Evolutionary conservation across 2,113 vertebrate genomes (phyloP).

Genomic region (Mus spicilegus): DNA sequence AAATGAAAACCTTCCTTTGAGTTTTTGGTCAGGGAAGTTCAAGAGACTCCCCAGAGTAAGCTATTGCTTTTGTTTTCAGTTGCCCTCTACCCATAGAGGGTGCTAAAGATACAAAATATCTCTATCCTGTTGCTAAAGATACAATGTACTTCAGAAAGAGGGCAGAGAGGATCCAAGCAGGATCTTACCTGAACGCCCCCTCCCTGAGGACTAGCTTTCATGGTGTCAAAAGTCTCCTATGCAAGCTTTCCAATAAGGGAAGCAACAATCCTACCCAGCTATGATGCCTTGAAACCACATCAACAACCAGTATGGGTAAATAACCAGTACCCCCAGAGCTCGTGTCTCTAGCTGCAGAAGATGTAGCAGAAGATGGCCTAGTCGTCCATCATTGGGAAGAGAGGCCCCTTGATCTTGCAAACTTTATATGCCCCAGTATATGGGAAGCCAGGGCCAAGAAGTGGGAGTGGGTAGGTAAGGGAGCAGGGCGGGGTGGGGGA

Average conservation of each 20-base stretch:
- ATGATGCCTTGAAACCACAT: not conserved
- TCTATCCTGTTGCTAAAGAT: not conserved
- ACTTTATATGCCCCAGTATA: too few relatives aligned
- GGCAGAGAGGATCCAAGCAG: not conserved
- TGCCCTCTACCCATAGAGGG: not conserved
- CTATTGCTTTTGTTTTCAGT: not conserved
- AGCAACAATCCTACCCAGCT: not conserved
- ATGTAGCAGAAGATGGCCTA: too few relatives aligned
- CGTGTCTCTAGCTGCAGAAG: too few relatives aligned
- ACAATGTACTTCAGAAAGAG: not conserved
- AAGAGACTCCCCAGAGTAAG: not conserved
- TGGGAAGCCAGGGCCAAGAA: too few relatives aligned
- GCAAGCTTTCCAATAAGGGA: not conserved
- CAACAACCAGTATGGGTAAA: not conserved
- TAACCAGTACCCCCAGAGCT: too few relatives aligned
- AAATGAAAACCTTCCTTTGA: not conserved
- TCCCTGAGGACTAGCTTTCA: not conserved
- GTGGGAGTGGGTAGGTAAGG: too few relatives aligned
- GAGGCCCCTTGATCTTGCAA: too few relatives aligned
- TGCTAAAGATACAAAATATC: not conserved
- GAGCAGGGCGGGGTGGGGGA: too few relatives aligned
- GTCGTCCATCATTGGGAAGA: too few relatives aligned
- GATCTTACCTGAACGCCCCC: not conserved
- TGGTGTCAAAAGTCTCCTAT: not conserved
- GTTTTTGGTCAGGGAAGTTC: not conserved